These are phyloP conservation scores for Bryconaethiops microstoma DNA, from an alignment of 2,797 vertebrate genomes.

Conservation along the genomic window DNA sequence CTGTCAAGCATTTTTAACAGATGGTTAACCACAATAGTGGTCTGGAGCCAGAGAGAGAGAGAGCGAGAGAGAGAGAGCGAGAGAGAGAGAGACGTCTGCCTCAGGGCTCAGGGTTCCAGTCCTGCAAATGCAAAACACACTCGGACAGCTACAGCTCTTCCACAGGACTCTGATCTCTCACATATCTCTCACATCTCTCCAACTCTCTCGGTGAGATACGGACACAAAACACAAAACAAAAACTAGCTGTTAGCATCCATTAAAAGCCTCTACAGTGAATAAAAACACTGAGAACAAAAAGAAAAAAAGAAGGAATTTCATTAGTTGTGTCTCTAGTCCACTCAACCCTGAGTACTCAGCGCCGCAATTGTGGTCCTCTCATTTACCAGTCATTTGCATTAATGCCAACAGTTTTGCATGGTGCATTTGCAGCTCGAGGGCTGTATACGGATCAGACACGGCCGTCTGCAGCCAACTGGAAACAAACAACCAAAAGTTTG, in stretches of 20 bases:
- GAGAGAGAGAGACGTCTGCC: conserved; percentile 28
- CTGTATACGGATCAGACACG: conserved; percentile 2
- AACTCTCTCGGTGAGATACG: background rate
- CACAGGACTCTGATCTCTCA: conserved; percentile 13
- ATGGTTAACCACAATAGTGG: conserved; percentile 43
- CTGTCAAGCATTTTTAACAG: conserved; percentile 38
- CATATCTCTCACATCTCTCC: background rate
- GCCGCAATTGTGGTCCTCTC: conserved; percentile 67
- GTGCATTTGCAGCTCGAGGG: conserved; percentile 51
- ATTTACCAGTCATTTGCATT: conserved; percentile 75
- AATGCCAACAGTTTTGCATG: conserved; percentile 68
- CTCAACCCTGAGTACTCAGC: conserved; percentile 18
- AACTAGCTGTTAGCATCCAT: conserved; percentile 34
- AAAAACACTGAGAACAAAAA: conserved; percentile 45
- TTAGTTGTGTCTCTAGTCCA: conserved; percentile 60
- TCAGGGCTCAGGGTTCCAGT: conserved; percentile 23
- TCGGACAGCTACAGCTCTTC: conserved; percentile 4
- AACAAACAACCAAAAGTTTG: conserved; percentile 1
- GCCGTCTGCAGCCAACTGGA: background rate
- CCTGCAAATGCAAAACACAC: conserved; percentile 21
- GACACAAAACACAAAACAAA: background rate
- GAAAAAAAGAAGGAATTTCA: conserved; percentile 65
- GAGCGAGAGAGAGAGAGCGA: too few relatives aligned
- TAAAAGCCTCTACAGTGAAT: conserved; percentile 40
- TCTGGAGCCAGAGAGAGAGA: conserved; percentile 24